Conservation (phyloP, 2,113 vertebrate species). For the Engraulis encrasicolus region DNA sequence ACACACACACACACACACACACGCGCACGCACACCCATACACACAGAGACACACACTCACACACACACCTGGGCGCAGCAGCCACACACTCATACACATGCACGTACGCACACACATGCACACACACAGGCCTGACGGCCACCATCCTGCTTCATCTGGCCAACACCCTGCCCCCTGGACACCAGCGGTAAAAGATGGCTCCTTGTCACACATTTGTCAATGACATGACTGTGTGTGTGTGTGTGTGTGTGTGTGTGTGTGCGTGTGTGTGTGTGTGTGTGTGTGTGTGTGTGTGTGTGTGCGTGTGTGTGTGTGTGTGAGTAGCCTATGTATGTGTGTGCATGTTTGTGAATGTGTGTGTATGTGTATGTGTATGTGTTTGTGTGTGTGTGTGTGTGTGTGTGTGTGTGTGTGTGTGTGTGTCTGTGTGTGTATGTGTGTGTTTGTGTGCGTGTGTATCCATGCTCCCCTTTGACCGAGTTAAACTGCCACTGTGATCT, state of each 20-base stretch:
- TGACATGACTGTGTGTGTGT: background rate
- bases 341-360: background rate
- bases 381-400: background rate
- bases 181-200: background rate
- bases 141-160: conserved; percentile 42
- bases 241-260: background rate
- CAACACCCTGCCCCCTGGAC: conserved; percentile 4
- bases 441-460: background rate
- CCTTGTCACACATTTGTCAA: background rate
- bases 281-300: conserved; percentile 13
- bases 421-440: background rate
- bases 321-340: background rate
- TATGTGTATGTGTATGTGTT: background rate
- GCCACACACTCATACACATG: too few relatives aligned
- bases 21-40: too few relatives aligned
- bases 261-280: background rate
- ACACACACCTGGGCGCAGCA: too few relatives aligned
- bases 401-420: background rate
- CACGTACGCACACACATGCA: background rate
- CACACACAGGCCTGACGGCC: background rate
- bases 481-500: conserved; percentile 40
- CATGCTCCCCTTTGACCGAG: conserved; percentile 9
- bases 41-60: too few relatives aligned
- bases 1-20: too few relatives aligned
- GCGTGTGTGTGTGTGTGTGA: conserved; percentile 8